These are phyloP conservation scores for Tapirus indicus DNA, from an alignment of 2,797 vertebrate genomes.

Conservation along the genomic window DNA sequence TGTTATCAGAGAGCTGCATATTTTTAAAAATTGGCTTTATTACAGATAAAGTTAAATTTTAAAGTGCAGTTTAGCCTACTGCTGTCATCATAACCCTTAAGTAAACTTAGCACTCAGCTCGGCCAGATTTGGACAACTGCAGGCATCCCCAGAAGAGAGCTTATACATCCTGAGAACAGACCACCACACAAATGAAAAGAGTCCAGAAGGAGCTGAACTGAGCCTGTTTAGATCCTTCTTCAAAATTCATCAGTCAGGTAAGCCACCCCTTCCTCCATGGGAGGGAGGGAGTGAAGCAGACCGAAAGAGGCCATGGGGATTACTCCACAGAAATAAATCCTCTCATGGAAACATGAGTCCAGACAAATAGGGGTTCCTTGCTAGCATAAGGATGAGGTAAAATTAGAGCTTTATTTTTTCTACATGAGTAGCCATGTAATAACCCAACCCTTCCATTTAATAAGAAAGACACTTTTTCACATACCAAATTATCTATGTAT, in stretches of 20 bases:
- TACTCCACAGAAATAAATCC: not conserved
- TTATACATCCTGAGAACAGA: not conserved
- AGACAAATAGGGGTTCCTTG: not conserved
- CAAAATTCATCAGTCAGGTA: not conserved
- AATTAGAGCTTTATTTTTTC: not conserved
- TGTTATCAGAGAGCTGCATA: not conserved
- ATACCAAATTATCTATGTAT: not conserved
- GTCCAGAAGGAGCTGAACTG: not conserved
- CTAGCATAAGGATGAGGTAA: not conserved
- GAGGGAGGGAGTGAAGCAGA: not conserved
- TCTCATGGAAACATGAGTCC: not conserved
- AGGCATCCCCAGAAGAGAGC: not conserved
- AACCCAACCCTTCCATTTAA: not conserved
- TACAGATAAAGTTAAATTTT: not conserved
- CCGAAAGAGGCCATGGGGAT: not conserved
- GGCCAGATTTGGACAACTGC: not conserved
- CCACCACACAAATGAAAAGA: not conserved
- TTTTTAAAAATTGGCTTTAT: not conserved
- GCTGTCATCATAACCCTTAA: not conserved
- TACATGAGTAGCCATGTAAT: not conserved
- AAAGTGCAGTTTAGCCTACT: not conserved
- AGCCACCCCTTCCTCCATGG: not conserved
- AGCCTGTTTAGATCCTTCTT: not conserved
- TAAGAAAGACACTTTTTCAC: constrained; percentile 28
- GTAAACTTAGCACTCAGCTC: not conserved